These are phyloP conservation scores for Adrianichthys oophorus DNA, from an alignment of 2,797 vertebrate species.

Conservation along the genomic window DNA sequence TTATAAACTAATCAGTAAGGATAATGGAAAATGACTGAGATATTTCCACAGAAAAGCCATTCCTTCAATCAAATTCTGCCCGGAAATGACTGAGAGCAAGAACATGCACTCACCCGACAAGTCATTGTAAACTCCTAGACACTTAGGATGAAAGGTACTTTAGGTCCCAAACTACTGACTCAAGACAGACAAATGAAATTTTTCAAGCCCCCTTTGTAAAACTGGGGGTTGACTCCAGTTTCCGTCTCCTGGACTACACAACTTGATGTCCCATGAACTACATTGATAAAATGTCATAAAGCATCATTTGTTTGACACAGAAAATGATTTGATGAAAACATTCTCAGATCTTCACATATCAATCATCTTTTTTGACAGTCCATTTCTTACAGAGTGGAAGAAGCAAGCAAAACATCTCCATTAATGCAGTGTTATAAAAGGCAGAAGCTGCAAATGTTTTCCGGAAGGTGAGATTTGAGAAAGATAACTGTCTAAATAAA, in stretches of 20 bases:
- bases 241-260: conserved; percentile 6
- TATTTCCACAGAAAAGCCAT: conserved; percentile 21
- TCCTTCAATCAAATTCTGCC: conserved; percentile 22
- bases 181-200: background rate
- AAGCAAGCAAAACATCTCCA: conserved; percentile 22
- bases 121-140: conserved; percentile 34
- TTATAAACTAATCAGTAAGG: conserved; percentile 28
- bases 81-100: conserved; percentile 23
- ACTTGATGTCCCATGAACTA: conserved; percentile 21
- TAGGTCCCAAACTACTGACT: background rate
- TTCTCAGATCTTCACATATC: conserved; percentile 11
- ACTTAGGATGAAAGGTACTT: background rate
- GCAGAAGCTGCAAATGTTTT: conserved; percentile 12
- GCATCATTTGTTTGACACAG: conserved; percentile 34
- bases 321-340: conserved; percentile 32
- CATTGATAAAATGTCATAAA: conserved; percentile 43
- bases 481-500: conserved; percentile 25
- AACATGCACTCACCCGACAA: conserved; percentile 10
- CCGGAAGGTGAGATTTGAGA: conserved; percentile 22
- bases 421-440: conserved; percentile 32
- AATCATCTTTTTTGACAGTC: conserved; percentile 23
- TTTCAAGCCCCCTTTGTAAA: conserved; percentile 18
- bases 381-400: conserved; percentile 28
- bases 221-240: conserved; percentile 7
- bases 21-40: conserved; percentile 48